Evolutionary conservation across 2,888 invertebrate species (phyloP).

Genomic region (Oxystoma pomonae): DNA sequence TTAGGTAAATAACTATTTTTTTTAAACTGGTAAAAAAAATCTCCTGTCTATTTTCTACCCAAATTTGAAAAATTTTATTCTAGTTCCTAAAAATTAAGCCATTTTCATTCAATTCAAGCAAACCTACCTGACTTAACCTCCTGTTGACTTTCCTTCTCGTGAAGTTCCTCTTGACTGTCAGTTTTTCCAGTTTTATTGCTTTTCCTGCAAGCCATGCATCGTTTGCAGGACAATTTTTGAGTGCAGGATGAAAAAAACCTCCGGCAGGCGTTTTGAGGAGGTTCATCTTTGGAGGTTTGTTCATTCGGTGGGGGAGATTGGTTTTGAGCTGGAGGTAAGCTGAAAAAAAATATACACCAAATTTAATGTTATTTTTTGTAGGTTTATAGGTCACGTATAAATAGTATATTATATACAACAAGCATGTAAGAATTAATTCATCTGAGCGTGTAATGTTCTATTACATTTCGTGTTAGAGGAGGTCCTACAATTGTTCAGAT

Average conservation of each 20-base stretch:
- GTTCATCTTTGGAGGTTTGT: slow-evolving; percentile 26
- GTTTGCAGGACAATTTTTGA: slow-evolving; percentile 32
- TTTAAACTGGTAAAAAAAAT: no score
- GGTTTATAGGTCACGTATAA: no score
- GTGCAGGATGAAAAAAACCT: slow-evolving; percentile 36
- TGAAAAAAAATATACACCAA: slow-evolving; percentile 21
- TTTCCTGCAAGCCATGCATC: slow-evolving; percentile 7
- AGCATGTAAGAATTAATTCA: no score
- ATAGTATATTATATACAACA: no score
- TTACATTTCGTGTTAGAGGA: no score
- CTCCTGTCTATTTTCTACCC: no score
- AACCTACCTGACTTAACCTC: slow-evolving; percentile 5
- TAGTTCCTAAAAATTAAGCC: no score
- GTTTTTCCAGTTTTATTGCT: slow-evolving; percentile 11
- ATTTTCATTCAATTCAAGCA: not conserved
- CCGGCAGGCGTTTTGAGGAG: slow-evolving; percentile 32
- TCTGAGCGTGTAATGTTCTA: no score
- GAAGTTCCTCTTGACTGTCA: not conserved
- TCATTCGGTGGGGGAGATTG: slow-evolving; percentile 29
- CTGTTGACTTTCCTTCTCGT: not conserved
- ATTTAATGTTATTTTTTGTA: no score
- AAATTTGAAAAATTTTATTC: no score
- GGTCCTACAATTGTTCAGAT: no score
- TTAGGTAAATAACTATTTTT: no score
- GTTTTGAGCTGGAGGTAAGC: slow-evolving; percentile 32